Evolutionary conservation across 2,113 vertebrate genomes (phyloP), one percentile per base, ranked within the genome.

Genomic region (Beaufortia kweichowensis): DNA sequence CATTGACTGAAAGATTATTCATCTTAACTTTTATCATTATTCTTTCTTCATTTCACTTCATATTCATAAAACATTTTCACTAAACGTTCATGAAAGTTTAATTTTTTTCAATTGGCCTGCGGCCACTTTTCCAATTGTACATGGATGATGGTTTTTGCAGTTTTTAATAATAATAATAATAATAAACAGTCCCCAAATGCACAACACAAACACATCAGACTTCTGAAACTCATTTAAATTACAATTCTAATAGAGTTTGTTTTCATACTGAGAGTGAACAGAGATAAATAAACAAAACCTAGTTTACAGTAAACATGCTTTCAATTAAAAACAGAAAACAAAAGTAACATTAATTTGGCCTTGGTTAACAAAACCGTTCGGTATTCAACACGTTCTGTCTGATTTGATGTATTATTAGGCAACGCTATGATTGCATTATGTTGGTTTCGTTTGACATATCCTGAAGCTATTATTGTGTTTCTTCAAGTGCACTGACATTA

Each of bases 401-500:
- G 33, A 46, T 46, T 46, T 46, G 41, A 17, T 14, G 43, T 17
- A 17, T 46, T 46, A 46, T 46, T 46, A 46, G 43, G 43, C 14
- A 4, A 46, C 35, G 10, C 43, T 1, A 17, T 14, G 43, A 46
- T 46, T 46, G 12, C 43, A 46, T 46, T 46, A 46, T 46, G 43
- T 46, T 14, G 4, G 26, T 31, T 29, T 17, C 50, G 48, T 68
- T 68, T 68, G 43, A 68, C 65, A 68, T 31, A 29, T 66, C 64
- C 50, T 14, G 28, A 50, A 46, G 26, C 43, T 21, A 50, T 68
- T 68, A 68, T 50, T 50, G 10, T 7, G 26, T 68, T 31, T 68
- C 65, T 19, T 50, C 65, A 31, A n/a, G 43, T 67, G 65, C 26
- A 67, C 26, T 29, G 41, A 67, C 24, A 50, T 26, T 50, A 31